Evolutionary conservation across 1,140 invertebrate genomes (phyloP).

Genomic region (Neodiprion lecontei): DNA sequence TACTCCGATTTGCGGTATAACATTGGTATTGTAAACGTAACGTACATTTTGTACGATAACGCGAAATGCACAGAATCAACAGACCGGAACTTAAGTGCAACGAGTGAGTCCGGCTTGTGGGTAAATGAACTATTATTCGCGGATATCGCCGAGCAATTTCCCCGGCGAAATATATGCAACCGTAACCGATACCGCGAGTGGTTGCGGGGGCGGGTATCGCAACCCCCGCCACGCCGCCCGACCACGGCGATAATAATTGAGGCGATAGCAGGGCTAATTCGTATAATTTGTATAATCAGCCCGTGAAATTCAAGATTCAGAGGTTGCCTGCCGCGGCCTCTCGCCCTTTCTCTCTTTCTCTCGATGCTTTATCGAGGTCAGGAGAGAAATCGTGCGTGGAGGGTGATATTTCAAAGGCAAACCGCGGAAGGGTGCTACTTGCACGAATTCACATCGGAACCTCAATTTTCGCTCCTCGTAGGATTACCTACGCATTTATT

Average conservation of each 20-base stretch:
- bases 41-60: too few relatives aligned
- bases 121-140: too few relatives aligned
- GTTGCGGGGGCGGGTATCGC: background rate
- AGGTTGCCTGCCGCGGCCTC: background rate
- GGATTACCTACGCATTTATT: too few relatives aligned
- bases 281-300: conserved; percentile 1
- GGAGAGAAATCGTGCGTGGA: background rate
- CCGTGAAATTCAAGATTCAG: background rate
- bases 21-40: too few relatives aligned
- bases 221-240: background rate
- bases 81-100: too few relatives aligned
- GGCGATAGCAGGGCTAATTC: background rate
- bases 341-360: too few relatives aligned
- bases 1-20: too few relatives aligned
- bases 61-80: too few relatives aligned
- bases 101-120: too few relatives aligned
- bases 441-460: background rate
- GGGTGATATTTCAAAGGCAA: conserved; percentile 1
- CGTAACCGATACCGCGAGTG: too few relatives aligned
- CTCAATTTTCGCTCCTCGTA: background rate
- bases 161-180: background rate
- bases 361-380: background rate
- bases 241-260: background rate
- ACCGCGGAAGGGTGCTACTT: background rate
- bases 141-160: too few relatives aligned